Percentiles rank a stretch among this genome's conserved stretches.
Evolutionary conservation across 2,888 invertebrate genomes (phyloP).

Genomic region (Cylindroiulus punctatus): DNA sequence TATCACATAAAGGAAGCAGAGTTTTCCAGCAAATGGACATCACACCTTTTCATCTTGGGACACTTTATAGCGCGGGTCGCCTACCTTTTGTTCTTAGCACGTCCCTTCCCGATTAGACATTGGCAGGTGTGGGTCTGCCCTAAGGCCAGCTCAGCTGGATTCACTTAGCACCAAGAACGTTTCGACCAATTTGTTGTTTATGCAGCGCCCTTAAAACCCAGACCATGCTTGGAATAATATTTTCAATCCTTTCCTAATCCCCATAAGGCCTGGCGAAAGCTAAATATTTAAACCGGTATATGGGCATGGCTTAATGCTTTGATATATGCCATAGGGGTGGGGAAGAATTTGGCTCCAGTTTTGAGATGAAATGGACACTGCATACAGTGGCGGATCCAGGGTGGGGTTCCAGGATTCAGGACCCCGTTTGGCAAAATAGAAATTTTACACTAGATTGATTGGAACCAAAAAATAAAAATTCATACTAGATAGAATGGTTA

Average conservation of each 20-base stretch:
- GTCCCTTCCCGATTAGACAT: background rate
- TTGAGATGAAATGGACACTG: no score
- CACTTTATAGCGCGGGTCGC: background rate
- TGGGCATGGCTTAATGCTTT: background rate
- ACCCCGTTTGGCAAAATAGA: no score
- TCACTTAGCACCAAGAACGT: background rate
- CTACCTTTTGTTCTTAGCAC: constrained; percentile 7
- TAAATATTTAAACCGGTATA: constrained; percentile 1
- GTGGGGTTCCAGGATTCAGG: no score
- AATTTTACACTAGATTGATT: no score
- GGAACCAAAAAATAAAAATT: no score
- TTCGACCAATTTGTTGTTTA: background rate
- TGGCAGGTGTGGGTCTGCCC: constrained; percentile 4
- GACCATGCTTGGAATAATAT: background rate
- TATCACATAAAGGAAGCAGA: background rate
- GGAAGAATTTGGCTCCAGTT: background rate
- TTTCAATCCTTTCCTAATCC: background rate
- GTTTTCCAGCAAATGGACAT: background rate
- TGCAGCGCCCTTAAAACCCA: background rate
- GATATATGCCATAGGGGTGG: background rate
- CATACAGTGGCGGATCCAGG: no score
- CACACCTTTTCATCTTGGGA: background rate
- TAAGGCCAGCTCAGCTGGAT: background rate
- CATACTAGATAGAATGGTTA: no score
- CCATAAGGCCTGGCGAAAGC: background rate